A percentile compares a stretch with the other conserved stretches of the same genome.
Evolutionary conservation across 2,797 vertebrate genomes (phyloP).

Genomic region (Chrosomus eos): DNA sequence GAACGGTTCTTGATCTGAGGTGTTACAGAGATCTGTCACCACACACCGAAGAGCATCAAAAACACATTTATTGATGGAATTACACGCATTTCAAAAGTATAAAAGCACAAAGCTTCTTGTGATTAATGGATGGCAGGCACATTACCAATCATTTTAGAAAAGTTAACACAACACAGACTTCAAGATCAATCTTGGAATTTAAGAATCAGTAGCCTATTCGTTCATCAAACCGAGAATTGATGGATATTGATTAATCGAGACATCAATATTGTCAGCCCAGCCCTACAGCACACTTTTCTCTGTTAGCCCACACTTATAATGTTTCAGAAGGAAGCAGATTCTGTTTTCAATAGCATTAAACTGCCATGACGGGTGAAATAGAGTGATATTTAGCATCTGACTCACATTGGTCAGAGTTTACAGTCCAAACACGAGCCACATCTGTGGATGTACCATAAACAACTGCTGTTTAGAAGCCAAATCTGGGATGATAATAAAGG

Average conservation of each 20-base stretch:
- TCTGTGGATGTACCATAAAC: neutral
- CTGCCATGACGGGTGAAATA: neutral
- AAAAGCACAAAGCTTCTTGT: neutral
- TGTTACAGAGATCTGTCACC: neutral
- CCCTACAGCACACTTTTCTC: neutral
- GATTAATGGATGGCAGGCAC: neutral
- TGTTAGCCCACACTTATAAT: too few relatives aligned
- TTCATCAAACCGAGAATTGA: neutral
- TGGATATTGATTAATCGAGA: neutral
- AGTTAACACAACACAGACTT: too few relatives aligned
- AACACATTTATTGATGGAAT: neutral
- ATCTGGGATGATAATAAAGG: neutral
- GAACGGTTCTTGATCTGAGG: too few relatives aligned
- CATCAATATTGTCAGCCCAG: neutral
- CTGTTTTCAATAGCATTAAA: too few relatives aligned
- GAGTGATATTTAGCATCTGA: neutral
- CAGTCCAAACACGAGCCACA: neutral
- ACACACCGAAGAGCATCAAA: neutral
- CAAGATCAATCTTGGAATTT: neutral
- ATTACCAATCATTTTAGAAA: too few relatives aligned
- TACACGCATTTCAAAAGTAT: neutral
- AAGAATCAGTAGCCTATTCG: neutral
- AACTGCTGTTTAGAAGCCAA: neutral
- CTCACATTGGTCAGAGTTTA: neutral
- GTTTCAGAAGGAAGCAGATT: neutral